Conservation (phyloP, 2,888 invertebrate genomes). For the Dryomyza anilis region DNA sequence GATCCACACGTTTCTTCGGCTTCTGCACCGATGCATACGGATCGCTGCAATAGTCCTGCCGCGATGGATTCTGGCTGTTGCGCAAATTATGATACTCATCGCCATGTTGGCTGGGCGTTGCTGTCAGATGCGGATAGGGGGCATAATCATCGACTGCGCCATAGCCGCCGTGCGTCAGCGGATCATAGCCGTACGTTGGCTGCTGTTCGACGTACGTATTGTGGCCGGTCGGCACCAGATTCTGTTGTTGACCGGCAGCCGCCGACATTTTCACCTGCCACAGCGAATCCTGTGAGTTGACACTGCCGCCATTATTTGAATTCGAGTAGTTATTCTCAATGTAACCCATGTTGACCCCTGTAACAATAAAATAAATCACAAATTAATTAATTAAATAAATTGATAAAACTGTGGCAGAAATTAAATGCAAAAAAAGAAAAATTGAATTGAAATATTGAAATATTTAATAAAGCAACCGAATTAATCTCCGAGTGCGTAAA, state of each 20-base stretch:
- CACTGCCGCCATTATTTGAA: conserved; percentile 93
- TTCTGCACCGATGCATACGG: conserved; percentile 89
- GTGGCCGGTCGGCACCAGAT: conserved; percentile 63
- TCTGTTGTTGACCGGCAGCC: conserved; percentile 71
- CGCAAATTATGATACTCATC: conserved; percentile 75
- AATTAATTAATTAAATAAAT: neutral
- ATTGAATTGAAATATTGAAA: no score
- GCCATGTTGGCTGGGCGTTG: conserved; percentile 69
- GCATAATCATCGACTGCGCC: conserved; percentile 84
- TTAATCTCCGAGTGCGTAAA: no score
- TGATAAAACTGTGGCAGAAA: neutral
- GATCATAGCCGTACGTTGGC: conserved; percentile 77
- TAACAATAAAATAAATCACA: conserved; percentile 20
- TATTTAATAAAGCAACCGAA: no score
- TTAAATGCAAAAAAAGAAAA: no score
- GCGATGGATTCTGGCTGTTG: conserved; percentile 80
- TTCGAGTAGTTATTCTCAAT: conserved; percentile 92
- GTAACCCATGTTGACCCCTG: conserved; percentile 88
- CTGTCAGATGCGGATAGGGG: conserved; percentile 78
- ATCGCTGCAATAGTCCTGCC: conserved; percentile 86
- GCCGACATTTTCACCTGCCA: conserved; percentile 94
- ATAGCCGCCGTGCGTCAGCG: conserved; percentile 81
- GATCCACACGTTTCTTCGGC: conserved; percentile 85
- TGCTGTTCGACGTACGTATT: conserved; percentile 70
- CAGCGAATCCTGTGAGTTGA: conserved; percentile 91